Evolutionary conservation across 2,888 invertebrate genomes (phyloP).

Genomic region (Phymatocera aterrima): DNA sequence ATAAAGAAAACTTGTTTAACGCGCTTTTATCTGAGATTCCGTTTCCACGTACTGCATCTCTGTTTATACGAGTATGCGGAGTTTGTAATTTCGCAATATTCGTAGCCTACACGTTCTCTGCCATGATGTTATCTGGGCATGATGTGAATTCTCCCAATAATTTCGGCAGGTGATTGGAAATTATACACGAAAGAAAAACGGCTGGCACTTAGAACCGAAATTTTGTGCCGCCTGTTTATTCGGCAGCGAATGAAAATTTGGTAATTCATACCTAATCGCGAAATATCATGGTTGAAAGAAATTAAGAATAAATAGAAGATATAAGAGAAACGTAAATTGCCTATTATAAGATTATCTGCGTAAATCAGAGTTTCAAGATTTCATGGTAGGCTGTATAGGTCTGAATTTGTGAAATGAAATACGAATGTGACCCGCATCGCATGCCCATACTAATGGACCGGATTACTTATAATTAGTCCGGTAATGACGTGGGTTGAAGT

Average conservation of each 20-base stretch:
- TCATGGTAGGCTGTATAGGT: background rate
- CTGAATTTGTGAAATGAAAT: constrained; percentile 15
- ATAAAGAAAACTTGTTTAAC: background rate
- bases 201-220: background rate
- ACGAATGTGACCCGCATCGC: background rate
- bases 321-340: background rate
- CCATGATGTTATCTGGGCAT: background rate
- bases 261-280: background rate
- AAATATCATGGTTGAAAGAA: background rate
- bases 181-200: background rate
- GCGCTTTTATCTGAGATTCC: background rate
- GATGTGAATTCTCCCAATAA: background rate
- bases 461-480: background rate
- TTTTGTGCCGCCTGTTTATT: background rate
- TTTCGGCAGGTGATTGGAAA: background rate
- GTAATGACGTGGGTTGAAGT: constrained; percentile 19
- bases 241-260: background rate
- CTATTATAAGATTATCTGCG: background rate
- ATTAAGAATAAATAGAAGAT: background rate
- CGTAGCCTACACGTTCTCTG: background rate
- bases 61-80: background rate
- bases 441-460: constrained; percentile 12
- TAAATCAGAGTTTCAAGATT: constrained; percentile 11
- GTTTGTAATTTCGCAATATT: constrained; percentile 14
- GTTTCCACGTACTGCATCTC: background rate